Evolutionary conservation across 2,113 vertebrate genomes (phyloP).

Genomic region (Panthera uncia): DNA sequence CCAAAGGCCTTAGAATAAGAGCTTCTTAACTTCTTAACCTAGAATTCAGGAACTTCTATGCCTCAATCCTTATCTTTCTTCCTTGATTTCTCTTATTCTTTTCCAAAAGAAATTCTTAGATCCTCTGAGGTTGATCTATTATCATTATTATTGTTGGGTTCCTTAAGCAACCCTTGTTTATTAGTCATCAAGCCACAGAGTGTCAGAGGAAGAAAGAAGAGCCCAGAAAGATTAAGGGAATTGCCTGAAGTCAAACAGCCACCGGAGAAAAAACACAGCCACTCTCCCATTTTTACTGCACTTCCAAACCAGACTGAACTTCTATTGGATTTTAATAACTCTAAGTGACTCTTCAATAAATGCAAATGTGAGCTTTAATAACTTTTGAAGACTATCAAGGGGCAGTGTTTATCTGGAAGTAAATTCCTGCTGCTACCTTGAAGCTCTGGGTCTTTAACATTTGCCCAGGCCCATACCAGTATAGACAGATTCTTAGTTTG

Average conservation of each 20-base stretch:
- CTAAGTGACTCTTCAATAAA: not conserved
- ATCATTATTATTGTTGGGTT: not conserved
- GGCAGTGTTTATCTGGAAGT: not conserved
- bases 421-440: not conserved
- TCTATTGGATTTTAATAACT: not conserved
- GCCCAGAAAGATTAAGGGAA: not conserved
- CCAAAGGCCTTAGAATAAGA: not conserved
- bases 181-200: not conserved
- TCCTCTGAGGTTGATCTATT: not conserved
- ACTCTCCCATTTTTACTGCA: not conserved
- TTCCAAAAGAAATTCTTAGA: not conserved
- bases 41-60: not conserved
- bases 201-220: not conserved
- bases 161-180: not conserved
- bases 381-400: not conserved
- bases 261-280: not conserved
- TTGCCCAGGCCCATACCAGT: not conserved
- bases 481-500: not conserved
- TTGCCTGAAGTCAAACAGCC: not conserved
- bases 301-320: not conserved
- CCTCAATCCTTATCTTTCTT: not conserved
- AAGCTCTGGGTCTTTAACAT: not conserved
- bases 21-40: not conserved
- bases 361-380: not conserved
- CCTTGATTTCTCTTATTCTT: slow-evolving; percentile 12